Base-by-base conservation (phyloP, 92 coral and sea anemone species). In the Phenganax marumi region DNA sequence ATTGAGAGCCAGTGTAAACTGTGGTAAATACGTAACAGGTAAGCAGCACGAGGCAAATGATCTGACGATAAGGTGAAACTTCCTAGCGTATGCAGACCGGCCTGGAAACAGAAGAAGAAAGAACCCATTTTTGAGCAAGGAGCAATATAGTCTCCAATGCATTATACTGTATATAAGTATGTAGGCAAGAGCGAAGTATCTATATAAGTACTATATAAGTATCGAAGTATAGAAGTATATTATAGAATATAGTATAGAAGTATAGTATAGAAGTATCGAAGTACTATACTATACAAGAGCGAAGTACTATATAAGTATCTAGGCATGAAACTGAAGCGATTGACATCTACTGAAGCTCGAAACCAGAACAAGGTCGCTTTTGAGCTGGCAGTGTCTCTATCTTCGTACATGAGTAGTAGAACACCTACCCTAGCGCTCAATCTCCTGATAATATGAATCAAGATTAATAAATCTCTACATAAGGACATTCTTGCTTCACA, bases 1-100 rank as follows among this genome's bases (percentile, higher is more conserved):
- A 88, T 89, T n/a, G 93, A 82, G 75, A 91, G 79, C 98, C 98
- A 95, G 73, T 90, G 90, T 48, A 95, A 69, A 56, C 90, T 77
- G 81, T 87, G 70, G 75, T 87, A 95, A 2, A 81, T 66, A 75
- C 92, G 87, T 76, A 95, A 73, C 21, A 92, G 51, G 3, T 56
- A 50, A 19, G 90, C 90, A 19, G 90, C 83, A 61, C 87, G 87
- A 12, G 98, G 97, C 69, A 95, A 81, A 74, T 90, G 93, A 46
- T 85, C 65, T n/a, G 98, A 90, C 3, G 90, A 84, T 53, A 92
- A 87, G 10, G 90, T 91, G 48, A 88, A 89, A n/a, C 89, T 89
- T 51, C 77, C 84, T 39, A 87, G 89, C 17, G 94, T 89, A 88
- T 90, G 86, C 17, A 87, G 88, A 22, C 86, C 89, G 53, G 81